Evolutionary conservation across 2,888 invertebrate genomes (phyloP), one percentile per base, ranked within the genome.

Genomic region (Epinotia nisella): DNA sequence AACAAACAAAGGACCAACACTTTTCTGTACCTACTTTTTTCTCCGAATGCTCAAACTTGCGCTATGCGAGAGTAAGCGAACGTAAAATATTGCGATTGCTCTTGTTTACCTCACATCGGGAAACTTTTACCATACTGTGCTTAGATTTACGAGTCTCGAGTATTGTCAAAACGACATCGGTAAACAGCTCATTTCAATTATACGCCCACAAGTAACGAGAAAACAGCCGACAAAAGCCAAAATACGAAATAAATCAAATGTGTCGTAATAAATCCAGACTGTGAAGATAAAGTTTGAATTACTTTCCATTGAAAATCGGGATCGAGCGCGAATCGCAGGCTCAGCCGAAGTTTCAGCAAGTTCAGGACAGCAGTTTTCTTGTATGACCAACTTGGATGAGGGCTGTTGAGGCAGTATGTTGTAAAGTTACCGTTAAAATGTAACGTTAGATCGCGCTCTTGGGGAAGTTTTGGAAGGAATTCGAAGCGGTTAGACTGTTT

Each of bases 291-390:
- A 77, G 76, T 77, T 77, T 74, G 76, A 77, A 77, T 77, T 77
- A 77, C 74, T 75, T 71, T 70, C 76, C 59, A 77, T 77, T 77
- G 76, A 77, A 77, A 77, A 75, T 75, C 74, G 76, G 68, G 68
- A 75, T 76, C 64, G 67, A 62, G 58, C 19, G 39, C 21, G 56
- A 67, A 74, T 71, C 71, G 61, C 49, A 29, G 35, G 65, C 61
- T 67, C 72, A 68, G 51, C 55, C 53, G 10, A 74, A 75, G 45
- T 75, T 76, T 17, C 7, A 1, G 51, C 55, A 74, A 68, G 72
- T 76, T 67, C 60, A 58, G 58, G 75, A 49, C 70, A 73, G 74
- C 75, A 75, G 69, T 75, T 75, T 75, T 75, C 74, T 71, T 74
- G 68, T 70, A 49, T 72, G 61, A 60, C 70, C 74, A 60, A 74